Evolutionary conservation across 2,797 vertebrate species (phyloP).

Genomic region (Periparus ater): DNA sequence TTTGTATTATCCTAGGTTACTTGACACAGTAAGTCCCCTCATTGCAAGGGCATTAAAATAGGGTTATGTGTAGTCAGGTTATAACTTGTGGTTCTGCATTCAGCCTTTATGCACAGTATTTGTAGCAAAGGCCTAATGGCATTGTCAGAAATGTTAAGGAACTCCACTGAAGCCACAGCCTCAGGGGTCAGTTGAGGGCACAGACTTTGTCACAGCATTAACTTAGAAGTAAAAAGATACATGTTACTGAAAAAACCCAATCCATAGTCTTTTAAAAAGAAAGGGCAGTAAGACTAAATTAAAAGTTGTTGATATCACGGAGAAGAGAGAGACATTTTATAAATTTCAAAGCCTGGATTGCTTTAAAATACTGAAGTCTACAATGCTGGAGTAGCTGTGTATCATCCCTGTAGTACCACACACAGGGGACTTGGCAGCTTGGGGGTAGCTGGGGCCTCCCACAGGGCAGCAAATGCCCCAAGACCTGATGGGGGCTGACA

Average conservation of each 20-base stretch:
- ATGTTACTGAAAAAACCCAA: neutral
- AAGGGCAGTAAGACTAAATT: neutral
- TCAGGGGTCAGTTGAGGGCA: neutral
- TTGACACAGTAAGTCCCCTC: neutral
- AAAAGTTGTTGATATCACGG: neutral
- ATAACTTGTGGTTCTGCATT: neutral
- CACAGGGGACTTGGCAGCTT: neutral
- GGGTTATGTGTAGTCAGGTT: neutral
- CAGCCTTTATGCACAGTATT: neutral
- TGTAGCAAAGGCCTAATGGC: neutral
- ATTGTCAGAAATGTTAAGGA: neutral
- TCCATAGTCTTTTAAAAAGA: neutral
- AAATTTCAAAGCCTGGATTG: neutral
- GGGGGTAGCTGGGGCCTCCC: neutral
- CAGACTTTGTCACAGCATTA: neutral
- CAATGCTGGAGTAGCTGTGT: neutral
- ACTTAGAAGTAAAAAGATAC: neutral
- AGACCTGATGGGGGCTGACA: neutral
- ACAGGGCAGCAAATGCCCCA: neutral
- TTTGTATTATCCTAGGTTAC: neutral
- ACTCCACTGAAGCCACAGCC: neutral
- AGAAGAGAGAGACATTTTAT: neutral
- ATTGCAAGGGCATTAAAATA: neutral
- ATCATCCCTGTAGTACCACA: neutral
- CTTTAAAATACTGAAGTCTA: neutral